phyloP scores from a whole-genome alignment of 92 coral and sea anemone genomes.

The Parazoanthus atlanticus region DNA sequence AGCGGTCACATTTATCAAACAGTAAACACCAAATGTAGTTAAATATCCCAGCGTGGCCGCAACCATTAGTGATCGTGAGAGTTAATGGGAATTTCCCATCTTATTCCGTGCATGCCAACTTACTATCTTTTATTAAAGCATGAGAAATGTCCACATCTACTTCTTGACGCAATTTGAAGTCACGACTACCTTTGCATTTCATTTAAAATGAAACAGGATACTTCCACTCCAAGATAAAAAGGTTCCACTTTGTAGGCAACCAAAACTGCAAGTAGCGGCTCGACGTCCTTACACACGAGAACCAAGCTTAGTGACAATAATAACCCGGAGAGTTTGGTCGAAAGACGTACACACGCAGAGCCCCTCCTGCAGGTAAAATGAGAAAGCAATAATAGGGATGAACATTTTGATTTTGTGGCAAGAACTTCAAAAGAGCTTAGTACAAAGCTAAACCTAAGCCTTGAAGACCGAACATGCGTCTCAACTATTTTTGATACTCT shows the following conservation, averaged over 20 bases:
- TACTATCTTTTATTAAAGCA: neutral
- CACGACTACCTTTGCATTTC: neutral
- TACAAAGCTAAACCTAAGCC: too few relatives aligned
- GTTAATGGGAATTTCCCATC: too few relatives aligned
- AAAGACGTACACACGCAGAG: constrained; percentile 96
- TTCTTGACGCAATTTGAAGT: neutral
- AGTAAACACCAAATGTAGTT: too few relatives aligned
- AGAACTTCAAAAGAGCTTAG: neutral
- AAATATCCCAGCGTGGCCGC: too few relatives aligned
- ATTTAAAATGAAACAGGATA: neutral
- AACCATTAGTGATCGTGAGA: too few relatives aligned
- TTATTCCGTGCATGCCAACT: too few relatives aligned
- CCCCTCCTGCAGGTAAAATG: constrained; percentile 80
- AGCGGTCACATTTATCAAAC: too few relatives aligned
- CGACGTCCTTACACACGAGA: neutral
- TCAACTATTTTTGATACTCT: too few relatives aligned
- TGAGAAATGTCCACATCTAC: neutral
- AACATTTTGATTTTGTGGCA: neutral
- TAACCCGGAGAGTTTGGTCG: constrained; percentile 92
- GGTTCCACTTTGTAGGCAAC: neutral
- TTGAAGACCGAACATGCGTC: too few relatives aligned
- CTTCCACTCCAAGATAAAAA: neutral
- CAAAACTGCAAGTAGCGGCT: neutral
- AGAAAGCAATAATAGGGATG: neutral
- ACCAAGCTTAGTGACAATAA: constrained; percentile 85